Percentiles rank a stretch among this genome's conserved stretches.
phyloP scores from a whole-genome alignment of 1,140 invertebrate species.

The Bactericera cockerelli region DNA sequence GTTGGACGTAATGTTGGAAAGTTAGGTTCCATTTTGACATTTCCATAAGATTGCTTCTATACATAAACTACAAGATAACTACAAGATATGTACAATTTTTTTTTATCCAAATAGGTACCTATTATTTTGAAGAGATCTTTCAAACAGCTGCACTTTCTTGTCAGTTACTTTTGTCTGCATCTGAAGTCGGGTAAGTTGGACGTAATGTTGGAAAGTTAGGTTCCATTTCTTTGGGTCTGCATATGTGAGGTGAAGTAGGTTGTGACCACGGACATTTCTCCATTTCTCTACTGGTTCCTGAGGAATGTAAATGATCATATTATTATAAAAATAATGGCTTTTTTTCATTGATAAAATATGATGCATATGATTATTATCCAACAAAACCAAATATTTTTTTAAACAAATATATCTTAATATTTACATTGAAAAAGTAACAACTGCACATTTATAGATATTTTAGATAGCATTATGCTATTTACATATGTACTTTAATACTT shows the following conservation, averaged over 20 bases:
- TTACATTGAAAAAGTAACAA: too few relatives aligned
- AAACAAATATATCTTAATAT: too few relatives aligned
- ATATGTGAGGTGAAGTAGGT: constrained; percentile 37
- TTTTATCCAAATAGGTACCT: too few relatives aligned
- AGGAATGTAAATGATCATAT: constrained; percentile 14
- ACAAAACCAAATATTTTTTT: constrained; percentile 6
- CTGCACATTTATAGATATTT: too few relatives aligned
- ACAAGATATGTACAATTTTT: too few relatives aligned
- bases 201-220: constrained; percentile 39
- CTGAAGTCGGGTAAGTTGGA: constrained; percentile 36
- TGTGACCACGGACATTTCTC: constrained; percentile 35
- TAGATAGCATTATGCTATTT: too few relatives aligned
- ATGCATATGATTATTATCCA: too few relatives aligned
- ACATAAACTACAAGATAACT: too few relatives aligned
- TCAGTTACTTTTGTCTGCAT: constrained; percentile 28
- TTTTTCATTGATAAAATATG: too few relatives aligned
- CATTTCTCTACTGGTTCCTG: constrained; percentile 33
- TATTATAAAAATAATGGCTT: too few relatives aligned
- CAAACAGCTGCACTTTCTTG: constrained; percentile 34
- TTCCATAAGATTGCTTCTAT: too few relatives aligned
- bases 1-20: constrained; percentile 40
- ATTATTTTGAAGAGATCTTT: constrained; percentile 37
- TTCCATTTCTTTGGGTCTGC: constrained; percentile 34
- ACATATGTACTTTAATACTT: too few relatives aligned
- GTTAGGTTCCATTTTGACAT: constrained; percentile 36